A percentile compares a stretch with the other conserved stretches of the same genome.
Conservation (phyloP, 2,113 vertebrate genomes). For the Gasterosteus nipponicus region DNA sequence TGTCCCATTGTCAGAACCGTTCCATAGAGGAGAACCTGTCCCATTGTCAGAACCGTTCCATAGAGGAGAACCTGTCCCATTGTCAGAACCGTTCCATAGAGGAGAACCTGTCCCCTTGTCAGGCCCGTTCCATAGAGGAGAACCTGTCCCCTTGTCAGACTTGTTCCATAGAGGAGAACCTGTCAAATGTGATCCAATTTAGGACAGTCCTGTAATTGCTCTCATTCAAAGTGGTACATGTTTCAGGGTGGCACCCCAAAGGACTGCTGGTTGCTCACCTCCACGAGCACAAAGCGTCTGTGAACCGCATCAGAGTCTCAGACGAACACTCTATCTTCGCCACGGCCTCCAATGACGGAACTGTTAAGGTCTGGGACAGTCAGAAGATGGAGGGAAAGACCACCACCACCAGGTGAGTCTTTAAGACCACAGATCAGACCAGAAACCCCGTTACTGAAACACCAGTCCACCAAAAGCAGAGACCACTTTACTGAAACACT, state of each 20-base stretch:
- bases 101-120: too few species aligned
- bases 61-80: too few species aligned
- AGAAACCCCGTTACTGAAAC: background rate
- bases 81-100: too few species aligned
- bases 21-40: too few species aligned
- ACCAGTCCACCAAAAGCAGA: background rate
- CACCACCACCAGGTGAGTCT: conserved; percentile 90
- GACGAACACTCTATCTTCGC: conserved; percentile 97
- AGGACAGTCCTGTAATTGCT: too few species aligned
- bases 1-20: too few species aligned
- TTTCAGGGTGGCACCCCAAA: conserved; percentile 95
- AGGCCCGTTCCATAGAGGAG: too few species aligned
- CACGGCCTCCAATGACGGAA: conserved; percentile 96
- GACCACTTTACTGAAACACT: background rate
- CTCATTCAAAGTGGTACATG: background rate
- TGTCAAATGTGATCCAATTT: too few species aligned
- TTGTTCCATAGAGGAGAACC: too few species aligned
- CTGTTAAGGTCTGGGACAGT: conserved; percentile 98
- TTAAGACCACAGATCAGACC: background rate
- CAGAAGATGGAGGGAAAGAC: conserved; percentile 99
- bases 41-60: too few species aligned
- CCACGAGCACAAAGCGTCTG: conserved; percentile 96
- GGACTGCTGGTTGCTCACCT: conserved; percentile 95
- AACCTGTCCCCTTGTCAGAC: too few species aligned
- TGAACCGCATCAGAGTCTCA: conserved; percentile 94